Evolutionary conservation across 2,888 invertebrate species (phyloP), one percentile per base, ranked within the genome.

Genomic region (Ceriagrion tenellum): DNA sequence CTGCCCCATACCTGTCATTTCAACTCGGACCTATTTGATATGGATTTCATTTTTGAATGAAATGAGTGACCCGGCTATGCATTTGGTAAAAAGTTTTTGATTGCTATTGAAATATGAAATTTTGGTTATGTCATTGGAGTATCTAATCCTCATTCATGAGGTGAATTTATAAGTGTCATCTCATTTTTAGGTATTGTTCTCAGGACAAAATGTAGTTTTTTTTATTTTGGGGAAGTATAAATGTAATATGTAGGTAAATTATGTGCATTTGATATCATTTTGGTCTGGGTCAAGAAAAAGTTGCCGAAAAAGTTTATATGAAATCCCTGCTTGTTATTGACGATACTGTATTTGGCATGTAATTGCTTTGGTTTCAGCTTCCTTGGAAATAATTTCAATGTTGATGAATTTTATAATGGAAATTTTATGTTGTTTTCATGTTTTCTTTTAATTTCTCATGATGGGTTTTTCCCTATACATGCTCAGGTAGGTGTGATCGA

Each of bases 401-500:
- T 16, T 35, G 35, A 16, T 81, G 35, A 81, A 35, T 81, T 81
- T 35, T 81, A 81, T 81, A 35, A 13, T 18, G 0, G 6, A 81
- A 35, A 16, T 18, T 0, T 1, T 35, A 81, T 35, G 81, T 35
- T 16, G 18, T 30, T 35, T 81, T 81, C 35, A 69, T 81, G n/a
- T n/a, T n/a, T 81, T 81, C 16, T 6, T 81, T 26, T 16, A 81
- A 81, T 81, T 1, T 81, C 13, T 81, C 18, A 35, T 35, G 74
- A 47, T 47, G 69, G 69, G 47, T 93, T 74, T 69, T 47, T 74
- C 69, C 93, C 93, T 47, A 40, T 40, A 59, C 91, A 91, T 93
- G 93, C 93, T 93, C 93, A 93, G 93, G 93, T 93, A 93, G 93
- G 47, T 93, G 93, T 93, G 69, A 93, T 93, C 69, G 40, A 91